phyloP scores from a whole-genome alignment of 2,797 vertebrate genomes.

The Thaleichthys pacificus region DNA sequence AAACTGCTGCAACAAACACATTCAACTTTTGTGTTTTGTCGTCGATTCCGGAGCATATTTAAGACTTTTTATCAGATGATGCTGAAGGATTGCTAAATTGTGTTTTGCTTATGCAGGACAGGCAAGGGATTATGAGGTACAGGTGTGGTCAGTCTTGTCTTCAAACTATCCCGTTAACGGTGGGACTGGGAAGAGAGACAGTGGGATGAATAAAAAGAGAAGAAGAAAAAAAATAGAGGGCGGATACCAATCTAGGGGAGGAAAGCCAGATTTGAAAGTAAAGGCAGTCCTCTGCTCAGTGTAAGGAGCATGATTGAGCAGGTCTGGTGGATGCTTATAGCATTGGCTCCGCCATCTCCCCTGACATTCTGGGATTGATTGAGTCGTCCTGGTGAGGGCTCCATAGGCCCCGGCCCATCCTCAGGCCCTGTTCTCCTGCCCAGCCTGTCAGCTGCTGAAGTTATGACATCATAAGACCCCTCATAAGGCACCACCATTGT shows the following conservation, averaged over 20 bases:
- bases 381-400: conserved; percentile 49
- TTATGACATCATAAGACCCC: conserved; percentile 74
- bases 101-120: background rate
- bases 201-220: conserved; percentile 7
- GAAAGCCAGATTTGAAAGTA: conserved; percentile 16
- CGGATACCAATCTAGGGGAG: conserved; percentile 14
- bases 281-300: conserved; percentile 6
- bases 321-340: conserved; percentile 46
- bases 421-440: conserved; percentile 50
- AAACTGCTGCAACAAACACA: conserved; percentile 13
- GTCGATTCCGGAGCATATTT: background rate
- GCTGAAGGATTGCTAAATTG: background rate
- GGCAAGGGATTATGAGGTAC: background rate
- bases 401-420: conserved; percentile 41
- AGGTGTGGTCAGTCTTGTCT: conserved; percentile 1
- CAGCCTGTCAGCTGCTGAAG: conserved; percentile 64
- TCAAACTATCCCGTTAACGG: background rate
- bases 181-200: conserved; percentile 11
- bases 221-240: conserved; percentile 15
- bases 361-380: conserved; percentile 58
- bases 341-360: conserved; percentile 25
- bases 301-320: conserved; percentile 52
- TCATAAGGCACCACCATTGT: conserved; percentile 77
- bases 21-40: conserved; percentile 7
- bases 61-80: background rate